A percentile compares a stretch with the other conserved stretches of the same genome.
phyloP scores from a whole-genome alignment of 2,888 invertebrate genomes.

The Maniola hyperantus region DNA sequence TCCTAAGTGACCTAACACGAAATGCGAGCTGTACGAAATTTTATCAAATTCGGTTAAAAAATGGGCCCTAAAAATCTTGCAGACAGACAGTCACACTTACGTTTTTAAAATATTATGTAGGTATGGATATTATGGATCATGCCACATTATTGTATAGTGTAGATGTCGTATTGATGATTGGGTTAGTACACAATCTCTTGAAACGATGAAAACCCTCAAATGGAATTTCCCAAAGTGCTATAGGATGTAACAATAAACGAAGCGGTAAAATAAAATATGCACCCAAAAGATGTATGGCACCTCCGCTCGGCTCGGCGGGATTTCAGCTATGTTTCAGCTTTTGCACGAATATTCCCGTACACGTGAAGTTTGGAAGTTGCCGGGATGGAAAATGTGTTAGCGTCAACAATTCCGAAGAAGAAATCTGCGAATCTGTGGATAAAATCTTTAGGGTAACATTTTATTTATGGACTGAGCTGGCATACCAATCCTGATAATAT shows the following conservation, averaged over 20 bases:
- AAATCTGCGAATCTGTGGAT: constrained; percentile 18
- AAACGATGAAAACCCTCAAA: constrained; percentile 7
- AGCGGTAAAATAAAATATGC: constrained; percentile 44
- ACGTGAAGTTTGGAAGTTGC: constrained; percentile 26
- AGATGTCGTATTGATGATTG: no score
- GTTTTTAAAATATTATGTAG: no score
- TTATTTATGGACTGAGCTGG: neutral
- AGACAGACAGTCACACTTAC: no score
- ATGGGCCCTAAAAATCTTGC: no score
- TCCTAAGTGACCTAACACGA: no score
- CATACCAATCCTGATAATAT: neutral
- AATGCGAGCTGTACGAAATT: no score
- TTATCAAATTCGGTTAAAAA: no score
- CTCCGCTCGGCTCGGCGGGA: constrained; percentile 23
- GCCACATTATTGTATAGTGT: no score
- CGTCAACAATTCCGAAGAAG: constrained; percentile 15
- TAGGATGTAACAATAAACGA: constrained; percentile 31
- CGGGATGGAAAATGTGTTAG: constrained; percentile 23
- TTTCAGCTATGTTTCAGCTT: constrained; percentile 33
- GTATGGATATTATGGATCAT: no score
- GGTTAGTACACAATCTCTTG: neutral
- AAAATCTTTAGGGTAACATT: constrained; percentile 8
- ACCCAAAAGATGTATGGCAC: constrained; percentile 50
- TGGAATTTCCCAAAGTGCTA: constrained; percentile 20
- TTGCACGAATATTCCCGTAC: constrained; percentile 27